Evolutionary conservation across 2,797 vertebrate genomes (phyloP).

Genomic region (Lacerta bilineata): DNA sequence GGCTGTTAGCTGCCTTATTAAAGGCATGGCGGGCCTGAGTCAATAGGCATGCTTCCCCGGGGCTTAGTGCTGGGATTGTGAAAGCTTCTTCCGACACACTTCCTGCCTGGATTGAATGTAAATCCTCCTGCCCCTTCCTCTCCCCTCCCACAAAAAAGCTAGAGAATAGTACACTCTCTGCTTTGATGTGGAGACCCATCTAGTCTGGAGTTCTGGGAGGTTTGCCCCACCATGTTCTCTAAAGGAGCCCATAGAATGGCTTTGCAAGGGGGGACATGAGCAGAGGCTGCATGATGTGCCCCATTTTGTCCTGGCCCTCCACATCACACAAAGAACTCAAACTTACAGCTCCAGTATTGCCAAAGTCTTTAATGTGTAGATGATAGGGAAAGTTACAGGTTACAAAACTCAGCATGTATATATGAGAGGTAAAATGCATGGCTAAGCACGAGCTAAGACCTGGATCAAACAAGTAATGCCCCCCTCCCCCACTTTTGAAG

Average conservation of each 20-base stretch:
- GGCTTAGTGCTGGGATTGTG: conserved; percentile 51
- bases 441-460: no score
- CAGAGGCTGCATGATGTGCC: no score
- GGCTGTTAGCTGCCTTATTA: conserved; percentile 68
- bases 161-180: not conserved
- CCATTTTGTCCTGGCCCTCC: no score
- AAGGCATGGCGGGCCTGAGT: conserved; percentile 55
- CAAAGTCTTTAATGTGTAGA: no score
- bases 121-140: not conserved
- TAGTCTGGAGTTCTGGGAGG: not conserved
- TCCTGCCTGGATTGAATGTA: not conserved
- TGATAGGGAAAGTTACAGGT: no score
- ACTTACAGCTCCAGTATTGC: no score
- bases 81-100: conserved; percentile 5
- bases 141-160: not conserved
- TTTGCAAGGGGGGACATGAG: no score
- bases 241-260: not conserved
- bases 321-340: no score
- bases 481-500: no score
- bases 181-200: not conserved
- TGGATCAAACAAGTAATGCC: no score
- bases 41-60: not conserved
- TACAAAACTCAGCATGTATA: no score
- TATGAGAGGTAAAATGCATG: no score
- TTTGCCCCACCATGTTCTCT: not conserved